These are phyloP conservation scores for Trissoscelio sp. DNA, from an alignment of 2,888 invertebrate genomes.

Conservation along the genomic window DNA sequence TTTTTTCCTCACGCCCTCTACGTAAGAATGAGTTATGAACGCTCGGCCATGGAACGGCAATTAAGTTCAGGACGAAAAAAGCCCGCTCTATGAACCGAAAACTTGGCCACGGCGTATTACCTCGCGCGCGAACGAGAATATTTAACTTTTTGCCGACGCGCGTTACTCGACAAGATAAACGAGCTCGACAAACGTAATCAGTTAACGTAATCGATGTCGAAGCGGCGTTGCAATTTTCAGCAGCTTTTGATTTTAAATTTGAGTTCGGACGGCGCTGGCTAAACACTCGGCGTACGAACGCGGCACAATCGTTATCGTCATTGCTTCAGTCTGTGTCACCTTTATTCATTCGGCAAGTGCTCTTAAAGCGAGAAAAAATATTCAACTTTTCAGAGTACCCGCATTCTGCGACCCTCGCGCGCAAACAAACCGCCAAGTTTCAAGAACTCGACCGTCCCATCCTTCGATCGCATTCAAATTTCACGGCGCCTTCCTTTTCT, in stretches of 20 bases:
- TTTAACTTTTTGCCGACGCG: conserved; percentile 52
- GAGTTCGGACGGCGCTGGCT: conserved; percentile 55
- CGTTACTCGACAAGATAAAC: conserved; percentile 49
- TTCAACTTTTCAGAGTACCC: conserved; percentile 68
- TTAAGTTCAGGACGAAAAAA: conserved; percentile 73
- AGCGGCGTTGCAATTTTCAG: not conserved
- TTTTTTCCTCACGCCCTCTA: conserved; percentile 57
- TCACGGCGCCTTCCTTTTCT: conserved; percentile 22
- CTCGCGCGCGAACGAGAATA: conserved; percentile 51
- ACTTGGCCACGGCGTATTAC: conserved; percentile 46
- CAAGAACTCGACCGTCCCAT: conserved; percentile 65
- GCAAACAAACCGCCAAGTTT: conserved; percentile 72
- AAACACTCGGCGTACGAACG: conserved; percentile 44
- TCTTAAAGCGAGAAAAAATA: conserved; percentile 63
- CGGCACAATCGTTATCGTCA: conserved; percentile 49
- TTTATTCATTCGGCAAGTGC: conserved; percentile 52
- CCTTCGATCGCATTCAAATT: conserved; percentile 62
- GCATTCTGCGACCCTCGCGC: conserved; percentile 60
- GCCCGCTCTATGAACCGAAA: conserved; percentile 38
- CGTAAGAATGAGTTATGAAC: conserved; percentile 78
- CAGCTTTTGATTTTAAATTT: conserved; percentile 4
- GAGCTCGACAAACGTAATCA: conserved; percentile 38
- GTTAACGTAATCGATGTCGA: conserved; percentile 36
- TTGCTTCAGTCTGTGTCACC: conserved; percentile 56
- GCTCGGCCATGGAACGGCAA: conserved; percentile 73